Evolutionary conservation across 2,113 vertebrate species (phyloP).

Genomic region (Equus przewalskii): DNA sequence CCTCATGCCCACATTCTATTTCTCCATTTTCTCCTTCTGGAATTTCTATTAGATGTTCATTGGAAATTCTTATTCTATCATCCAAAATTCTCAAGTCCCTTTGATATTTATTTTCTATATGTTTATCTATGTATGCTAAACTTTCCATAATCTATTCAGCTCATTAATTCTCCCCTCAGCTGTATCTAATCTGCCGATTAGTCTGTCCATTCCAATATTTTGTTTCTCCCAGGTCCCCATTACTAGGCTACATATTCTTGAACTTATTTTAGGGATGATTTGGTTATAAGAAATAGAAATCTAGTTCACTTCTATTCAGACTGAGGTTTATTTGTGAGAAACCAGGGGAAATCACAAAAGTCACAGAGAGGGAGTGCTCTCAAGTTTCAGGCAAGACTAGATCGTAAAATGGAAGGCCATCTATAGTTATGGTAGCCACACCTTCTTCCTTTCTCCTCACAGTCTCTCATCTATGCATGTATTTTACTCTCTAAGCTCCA

Average conservation of each 20-base stretch:
- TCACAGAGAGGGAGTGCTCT: not conserved
- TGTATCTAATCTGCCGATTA: not conserved
- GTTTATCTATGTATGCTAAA: not conserved
- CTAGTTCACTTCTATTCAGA: not conserved
- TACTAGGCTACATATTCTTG: not conserved
- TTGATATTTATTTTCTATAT: not conserved
- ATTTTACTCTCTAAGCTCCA: not conserved
- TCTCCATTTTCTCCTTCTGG: not conserved
- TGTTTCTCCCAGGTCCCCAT: not conserved
- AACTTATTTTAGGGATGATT: not conserved
- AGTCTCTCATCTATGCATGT: not conserved
- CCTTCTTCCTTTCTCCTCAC: not conserved
- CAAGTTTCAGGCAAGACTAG: not conserved
- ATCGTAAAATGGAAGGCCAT: not conserved
- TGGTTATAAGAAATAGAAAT: not conserved
- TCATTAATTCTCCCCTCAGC: conserved; percentile 1
- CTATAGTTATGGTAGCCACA: too few relatives aligned
- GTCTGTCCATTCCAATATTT: not conserved
- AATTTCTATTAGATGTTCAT: not conserved
- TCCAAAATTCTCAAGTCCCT: not conserved
- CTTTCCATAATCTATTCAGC: not conserved
- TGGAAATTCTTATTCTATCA: not conserved
- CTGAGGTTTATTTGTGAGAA: not conserved
- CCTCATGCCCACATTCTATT: too few relatives aligned
- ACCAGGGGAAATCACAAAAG: not conserved